Base-by-base conservation (phyloP, 2,113 vertebrate genomes). In the Gulo gulo region DNA sequence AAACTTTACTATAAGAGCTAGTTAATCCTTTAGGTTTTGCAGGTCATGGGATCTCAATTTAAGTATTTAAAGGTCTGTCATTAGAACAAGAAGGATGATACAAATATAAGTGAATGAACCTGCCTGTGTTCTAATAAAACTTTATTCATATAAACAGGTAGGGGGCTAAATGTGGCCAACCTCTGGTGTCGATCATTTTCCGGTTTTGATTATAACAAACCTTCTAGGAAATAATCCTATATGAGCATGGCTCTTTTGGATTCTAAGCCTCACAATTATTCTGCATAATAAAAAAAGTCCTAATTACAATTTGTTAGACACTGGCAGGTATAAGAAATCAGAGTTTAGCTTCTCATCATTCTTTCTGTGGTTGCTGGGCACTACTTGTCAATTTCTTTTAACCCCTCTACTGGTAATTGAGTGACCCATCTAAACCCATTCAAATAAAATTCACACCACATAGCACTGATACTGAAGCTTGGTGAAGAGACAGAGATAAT, bases 181-280 rank as follows among this genome's bases (percentile, higher is more conserved):
- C 26, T 63, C 29, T 85, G 20, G 39, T 80, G 83, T 93, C 86
- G 73, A 76, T 36, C 45, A 76, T 63, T 78, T 78, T 42, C 42
- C 4, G 67, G 11, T 93, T 73, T 91, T 93, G n/a, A 93, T 71
- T 88, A 74, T 45, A 95, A 91, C 45, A 91, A 96, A 91, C 26
- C 31, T 78, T 93, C 34, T 69, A 73, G 47, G 47, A 95, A 63
- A 80, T 79, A 95, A n/a, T 59, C 16, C 26, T 45, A 59, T 45
- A 85, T 36, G 34, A 88, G 12, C 21, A 63, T 6, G 31, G 47
- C 29, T 76, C 26, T 92, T 94, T 86, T 55, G 20, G 18, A 85
- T 15, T 94, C 65, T 81, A 89, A 76, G 15, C 31, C 42, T 95
- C 50, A 86, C 42, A 81, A 63, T 91, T 42, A 85, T 89, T 74